Conservation (phyloP, 2,797 vertebrate species). For the Rhabdophis nuchalis region DNA sequence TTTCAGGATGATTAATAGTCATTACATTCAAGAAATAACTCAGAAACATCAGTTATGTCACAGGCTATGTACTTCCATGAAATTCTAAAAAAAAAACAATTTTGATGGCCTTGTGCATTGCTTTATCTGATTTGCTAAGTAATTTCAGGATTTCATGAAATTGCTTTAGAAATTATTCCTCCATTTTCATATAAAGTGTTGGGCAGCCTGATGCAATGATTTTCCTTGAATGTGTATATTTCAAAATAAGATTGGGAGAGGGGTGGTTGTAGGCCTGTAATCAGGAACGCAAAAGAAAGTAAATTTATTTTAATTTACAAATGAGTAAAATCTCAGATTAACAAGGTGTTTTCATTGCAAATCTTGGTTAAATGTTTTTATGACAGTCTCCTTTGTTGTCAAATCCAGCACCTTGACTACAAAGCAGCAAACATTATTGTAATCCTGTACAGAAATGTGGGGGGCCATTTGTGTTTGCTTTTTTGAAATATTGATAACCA, state of each 20-base stretch:
- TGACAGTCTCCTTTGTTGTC: neutral
- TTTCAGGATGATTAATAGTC: neutral
- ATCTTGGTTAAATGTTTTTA: neutral
- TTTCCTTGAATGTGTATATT: neutral
- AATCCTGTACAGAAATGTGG: neutral
- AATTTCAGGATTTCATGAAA: neutral
- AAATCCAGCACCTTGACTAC: neutral
- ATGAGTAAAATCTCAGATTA: neutral
- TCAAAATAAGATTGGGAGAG: neutral
- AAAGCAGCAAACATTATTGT: neutral
- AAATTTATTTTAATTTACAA: neutral
- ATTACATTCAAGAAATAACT: neutral
- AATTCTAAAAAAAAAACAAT: neutral
- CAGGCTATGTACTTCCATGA: neutral
- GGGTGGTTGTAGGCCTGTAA: neutral
- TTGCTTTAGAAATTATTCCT: neutral
- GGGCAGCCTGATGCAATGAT: neutral
- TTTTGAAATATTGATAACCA: neutral
- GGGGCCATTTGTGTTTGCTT: neutral
- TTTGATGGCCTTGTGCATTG: neutral
- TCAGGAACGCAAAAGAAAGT: neutral
- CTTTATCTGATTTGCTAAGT: neutral
- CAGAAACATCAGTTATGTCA: neutral
- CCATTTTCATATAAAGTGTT: neutral
- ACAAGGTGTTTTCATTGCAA: neutral